A percentile compares a stretch with the other conserved stretches of the same genome.
phyloP scores from a whole-genome alignment of 2,888 invertebrate species.

The Eudasyphora cyanicolor region DNA sequence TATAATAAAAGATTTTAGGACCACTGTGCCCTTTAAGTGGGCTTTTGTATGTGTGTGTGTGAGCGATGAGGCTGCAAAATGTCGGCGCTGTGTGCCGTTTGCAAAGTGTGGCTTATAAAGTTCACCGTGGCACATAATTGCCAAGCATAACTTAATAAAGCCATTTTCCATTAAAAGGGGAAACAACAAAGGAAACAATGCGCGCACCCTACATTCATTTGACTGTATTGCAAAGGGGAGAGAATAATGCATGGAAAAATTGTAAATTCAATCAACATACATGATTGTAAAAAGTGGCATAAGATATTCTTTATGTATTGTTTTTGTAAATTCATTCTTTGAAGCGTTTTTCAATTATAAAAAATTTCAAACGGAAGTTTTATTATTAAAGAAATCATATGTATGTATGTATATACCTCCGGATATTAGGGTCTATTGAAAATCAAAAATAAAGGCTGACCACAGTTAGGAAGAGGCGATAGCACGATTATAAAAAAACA shows the following conservation, averaged over 20 bases:
- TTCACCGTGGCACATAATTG: conserved; percentile 61
- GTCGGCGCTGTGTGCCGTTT: neutral
- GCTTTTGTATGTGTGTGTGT: neutral
- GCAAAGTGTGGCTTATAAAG: conserved; percentile 53
- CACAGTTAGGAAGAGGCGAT: too few species aligned
- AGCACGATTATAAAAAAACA: too few species aligned
- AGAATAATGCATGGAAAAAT: neutral
- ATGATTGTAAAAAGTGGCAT: neutral
- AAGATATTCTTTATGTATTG: neutral
- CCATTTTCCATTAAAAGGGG: conserved; percentile 55
- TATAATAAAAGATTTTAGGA: too few species aligned
- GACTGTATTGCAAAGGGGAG: neutral
- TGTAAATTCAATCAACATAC: neutral
- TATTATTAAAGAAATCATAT: conserved; percentile 10
- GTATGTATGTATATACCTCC: neutral
- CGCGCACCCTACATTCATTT: neutral
- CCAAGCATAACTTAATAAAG: conserved; percentile 65
- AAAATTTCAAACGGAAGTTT: conserved; percentile 61
- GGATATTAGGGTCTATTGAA: too few species aligned
- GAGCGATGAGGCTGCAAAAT: neutral
- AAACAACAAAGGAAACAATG: conserved; percentile 13
- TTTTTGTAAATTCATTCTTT: neutral
- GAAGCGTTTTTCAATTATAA: conserved; percentile 52
- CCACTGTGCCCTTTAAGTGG: neutral
- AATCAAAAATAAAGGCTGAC: too few species aligned